Base-by-base conservation (phyloP, 1,140 invertebrate species). In the Orchestia grillus region DNA sequence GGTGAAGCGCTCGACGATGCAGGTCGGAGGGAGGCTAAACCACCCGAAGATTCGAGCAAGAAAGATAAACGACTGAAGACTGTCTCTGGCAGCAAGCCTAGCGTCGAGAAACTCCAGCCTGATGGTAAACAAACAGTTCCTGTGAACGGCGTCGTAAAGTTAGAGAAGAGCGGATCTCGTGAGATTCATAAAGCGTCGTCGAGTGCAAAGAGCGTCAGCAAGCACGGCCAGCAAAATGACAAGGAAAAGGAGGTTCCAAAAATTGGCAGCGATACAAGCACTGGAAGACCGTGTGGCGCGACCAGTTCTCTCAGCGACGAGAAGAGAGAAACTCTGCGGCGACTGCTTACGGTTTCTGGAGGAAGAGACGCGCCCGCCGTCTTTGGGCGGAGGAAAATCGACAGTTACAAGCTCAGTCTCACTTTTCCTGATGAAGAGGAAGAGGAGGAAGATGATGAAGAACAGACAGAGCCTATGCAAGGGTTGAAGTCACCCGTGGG, bases 381-480 rank as follows among this genome's bases (percentile, higher is more conserved):
- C 0, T 94, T 45, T n/a, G 92, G 92, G 11, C 43, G 92, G 16
- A 45, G 44, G 44, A 94, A 94, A 45, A 94, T 94, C 43, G 92
- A 94, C 44, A 94, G 92, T 47, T 94, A 94, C 44, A 94, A 94
- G 44, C 92, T 94, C 15, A 94, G 92, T 47, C 92, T 94, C 19
- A 94, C 92, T 44, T 94, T 94, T 47, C 92, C 92, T 44, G 92
- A 94, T 47, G 92, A 94, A 40, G 92, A 94, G 41, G 92, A 94
- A 47, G 92, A 94, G 40, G 92, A 94, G 19, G 92, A 94, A 6
- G 92, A 94, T 6, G 44, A 94, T 44, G 40, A 44, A 44, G 92
- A 94, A 45, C 43, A 11, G 41, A 41, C 43, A 90, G 43, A 41
- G n/a, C 43, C 88, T 44, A 4, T 90, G 41, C 88, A 41, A 42